A percentile compares a stretch with the other conserved stretches of the same genome.
Conservation (phyloP, 2,888 invertebrate species). For the Dichetophora obliterata region DNA sequence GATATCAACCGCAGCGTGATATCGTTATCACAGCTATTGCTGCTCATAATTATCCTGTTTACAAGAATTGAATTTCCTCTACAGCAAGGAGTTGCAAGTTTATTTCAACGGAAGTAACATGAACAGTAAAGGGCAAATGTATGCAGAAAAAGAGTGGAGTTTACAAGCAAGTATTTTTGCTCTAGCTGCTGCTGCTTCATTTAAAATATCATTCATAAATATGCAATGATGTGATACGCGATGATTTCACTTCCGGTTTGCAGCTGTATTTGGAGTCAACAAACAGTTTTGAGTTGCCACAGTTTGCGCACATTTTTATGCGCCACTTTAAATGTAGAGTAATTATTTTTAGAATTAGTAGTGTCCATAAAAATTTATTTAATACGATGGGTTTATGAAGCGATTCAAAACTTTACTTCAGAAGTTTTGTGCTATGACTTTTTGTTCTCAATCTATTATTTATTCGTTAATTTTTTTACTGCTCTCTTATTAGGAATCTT, state of each 20-base stretch:
- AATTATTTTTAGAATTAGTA: too few relatives aligned
- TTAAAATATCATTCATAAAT: constrained; percentile 55
- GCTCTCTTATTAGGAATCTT: too few relatives aligned
- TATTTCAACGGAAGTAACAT: constrained; percentile 16
- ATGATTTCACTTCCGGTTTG: constrained; percentile 57
- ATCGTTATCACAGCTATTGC: constrained; percentile 30
- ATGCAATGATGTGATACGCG: constrained; percentile 63
- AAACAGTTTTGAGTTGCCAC: neutral
- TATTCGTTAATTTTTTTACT: neutral
- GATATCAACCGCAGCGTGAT: constrained; percentile 24
- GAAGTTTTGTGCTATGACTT: neutral
- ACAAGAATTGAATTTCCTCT: constrained; percentile 44
- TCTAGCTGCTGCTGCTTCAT: constrained; percentile 25
- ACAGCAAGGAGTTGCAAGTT: neutral
- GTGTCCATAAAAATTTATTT: too few relatives aligned
- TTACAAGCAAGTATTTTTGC: neutral
- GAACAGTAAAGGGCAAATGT: neutral
- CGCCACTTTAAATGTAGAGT: neutral
- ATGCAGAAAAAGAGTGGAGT: neutral
- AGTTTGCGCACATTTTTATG: neutral
- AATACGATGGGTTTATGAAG: too few relatives aligned
- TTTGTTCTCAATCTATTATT: neutral
- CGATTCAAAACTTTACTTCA: neutral
- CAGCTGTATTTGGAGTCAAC: neutral
- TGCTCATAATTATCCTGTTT: constrained; percentile 56